A percentile compares a stretch with the other conserved stretches of the same genome.
These are phyloP conservation scores for Drosophila hawaiiensis DNA, from an alignment of 2,888 invertebrate species.

Conservation along the genomic window DNA sequence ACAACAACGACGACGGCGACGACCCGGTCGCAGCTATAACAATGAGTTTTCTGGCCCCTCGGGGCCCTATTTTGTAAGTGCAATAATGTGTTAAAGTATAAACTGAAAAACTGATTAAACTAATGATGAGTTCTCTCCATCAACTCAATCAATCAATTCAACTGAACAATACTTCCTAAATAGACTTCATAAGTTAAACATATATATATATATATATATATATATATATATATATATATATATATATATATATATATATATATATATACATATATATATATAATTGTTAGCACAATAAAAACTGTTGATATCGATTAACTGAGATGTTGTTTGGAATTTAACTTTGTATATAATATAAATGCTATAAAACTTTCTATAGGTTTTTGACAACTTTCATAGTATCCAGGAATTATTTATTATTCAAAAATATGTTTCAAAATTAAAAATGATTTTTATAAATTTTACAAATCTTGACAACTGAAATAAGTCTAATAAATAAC, in stretches of 20 bases:
- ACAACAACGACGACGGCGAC: constrained; percentile 16
- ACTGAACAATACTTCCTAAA: constrained; percentile 63
- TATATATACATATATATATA: constrained; percentile 19
- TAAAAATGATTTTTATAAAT: neutral
- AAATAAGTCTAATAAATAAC: neutral
- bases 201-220: constrained; percentile 32
- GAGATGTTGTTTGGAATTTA: neutral
- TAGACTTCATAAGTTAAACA: constrained; percentile 56
- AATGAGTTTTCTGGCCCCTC: constrained; percentile 34
- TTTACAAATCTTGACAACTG: neutral
- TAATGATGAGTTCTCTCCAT: constrained; percentile 14
- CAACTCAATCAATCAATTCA: constrained; percentile 58
- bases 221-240: constrained; percentile 22
- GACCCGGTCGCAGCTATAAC: constrained; percentile 80
- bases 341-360: neutral
- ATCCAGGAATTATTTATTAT: neutral
- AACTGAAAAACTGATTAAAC: constrained; percentile 5
- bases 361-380: neutral
- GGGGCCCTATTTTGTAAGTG: constrained; percentile 18
- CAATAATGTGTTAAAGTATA: constrained; percentile 19
- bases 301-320: neutral
- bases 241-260: constrained; percentile 31
- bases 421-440: neutral
- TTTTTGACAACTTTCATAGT: neutral
- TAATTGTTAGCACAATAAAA: neutral